Evolutionary conservation across 2,113 vertebrate genomes (phyloP).

Genomic region (Stegostoma tigrinum): DNA sequence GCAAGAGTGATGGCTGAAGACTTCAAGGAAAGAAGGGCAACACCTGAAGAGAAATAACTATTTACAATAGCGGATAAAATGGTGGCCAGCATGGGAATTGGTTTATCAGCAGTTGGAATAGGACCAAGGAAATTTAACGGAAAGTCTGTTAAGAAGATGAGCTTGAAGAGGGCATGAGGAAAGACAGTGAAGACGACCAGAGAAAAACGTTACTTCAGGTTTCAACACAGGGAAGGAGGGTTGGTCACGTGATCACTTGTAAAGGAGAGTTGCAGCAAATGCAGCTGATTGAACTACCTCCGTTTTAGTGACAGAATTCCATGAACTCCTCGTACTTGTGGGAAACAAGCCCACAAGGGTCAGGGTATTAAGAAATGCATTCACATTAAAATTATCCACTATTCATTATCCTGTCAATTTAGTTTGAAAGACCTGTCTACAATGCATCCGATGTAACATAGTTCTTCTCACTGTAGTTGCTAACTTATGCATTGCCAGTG

Average conservation of each 20-base stretch:
- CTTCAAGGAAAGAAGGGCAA: too few relatives aligned
- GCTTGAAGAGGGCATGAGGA: neutral
- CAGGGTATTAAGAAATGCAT: neutral
- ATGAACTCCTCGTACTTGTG: neutral
- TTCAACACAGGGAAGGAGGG: neutral
- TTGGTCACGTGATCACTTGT: neutral
- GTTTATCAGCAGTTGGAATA: neutral
- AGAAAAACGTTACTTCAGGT: neutral
- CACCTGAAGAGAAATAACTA: too few relatives aligned
- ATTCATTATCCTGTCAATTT: neutral
- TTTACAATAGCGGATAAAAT: too few relatives aligned
- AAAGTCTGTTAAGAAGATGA: neutral
- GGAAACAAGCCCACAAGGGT: neutral
- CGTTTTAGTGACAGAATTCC: neutral
- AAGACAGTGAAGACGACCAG: neutral
- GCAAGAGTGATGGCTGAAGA: too few relatives aligned
- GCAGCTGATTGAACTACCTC: neutral
- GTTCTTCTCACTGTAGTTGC: neutral
- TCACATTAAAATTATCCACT: neutral
- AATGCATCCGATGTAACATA: neutral
- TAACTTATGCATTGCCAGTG: neutral
- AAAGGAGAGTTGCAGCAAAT: neutral
- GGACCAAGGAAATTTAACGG: too few relatives aligned
- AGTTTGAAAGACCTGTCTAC: neutral
- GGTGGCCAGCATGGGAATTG: neutral